phyloP scores from a whole-genome alignment of 2,888 invertebrate genomes.

The Linhomoeus sp. region DNA sequence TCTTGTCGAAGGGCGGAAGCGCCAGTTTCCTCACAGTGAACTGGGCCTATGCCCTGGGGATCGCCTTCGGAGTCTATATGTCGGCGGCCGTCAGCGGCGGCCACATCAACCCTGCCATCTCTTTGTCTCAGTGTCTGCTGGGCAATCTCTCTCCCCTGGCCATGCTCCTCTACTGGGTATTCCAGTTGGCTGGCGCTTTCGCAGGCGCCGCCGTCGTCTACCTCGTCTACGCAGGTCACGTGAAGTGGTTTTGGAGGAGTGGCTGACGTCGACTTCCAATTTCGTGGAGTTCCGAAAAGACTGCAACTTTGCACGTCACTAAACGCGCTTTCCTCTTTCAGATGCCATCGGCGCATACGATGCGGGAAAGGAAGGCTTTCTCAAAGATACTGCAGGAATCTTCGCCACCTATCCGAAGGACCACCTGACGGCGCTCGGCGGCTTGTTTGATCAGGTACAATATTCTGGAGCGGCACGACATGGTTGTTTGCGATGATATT shows the following conservation, averaged over 20 bases:
- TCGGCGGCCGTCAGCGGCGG: too few species aligned
- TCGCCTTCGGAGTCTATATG: too few species aligned
- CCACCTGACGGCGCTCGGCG: slow-evolving; percentile 30
- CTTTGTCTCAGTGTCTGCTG: neutral
- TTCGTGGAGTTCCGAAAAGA: too few species aligned
- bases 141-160: neutral
- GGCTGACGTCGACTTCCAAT: too few species aligned
- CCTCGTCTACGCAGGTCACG: slow-evolving; percentile 7
- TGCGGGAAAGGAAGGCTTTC: too few species aligned
- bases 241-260: too few species aligned
- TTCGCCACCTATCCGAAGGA: slow-evolving; percentile 37
- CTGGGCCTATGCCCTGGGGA: slow-evolving; percentile 35
- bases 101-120: neutral
- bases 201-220: neutral
- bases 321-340: too few species aligned
- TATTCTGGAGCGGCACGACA: too few species aligned
- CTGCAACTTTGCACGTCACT: too few species aligned
- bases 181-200: neutral
- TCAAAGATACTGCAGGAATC: slow-evolving; percentile 34
- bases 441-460: slow-evolving; percentile 35
- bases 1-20: slow-evolving; percentile 20
- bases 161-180: neutral
- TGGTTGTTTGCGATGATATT: too few species aligned
- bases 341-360: too few species aligned
- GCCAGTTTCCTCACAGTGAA: slow-evolving; percentile 28